Conservation (phyloP, 2,888 invertebrate genomes). For the Ennomos quercinarius region DNA sequence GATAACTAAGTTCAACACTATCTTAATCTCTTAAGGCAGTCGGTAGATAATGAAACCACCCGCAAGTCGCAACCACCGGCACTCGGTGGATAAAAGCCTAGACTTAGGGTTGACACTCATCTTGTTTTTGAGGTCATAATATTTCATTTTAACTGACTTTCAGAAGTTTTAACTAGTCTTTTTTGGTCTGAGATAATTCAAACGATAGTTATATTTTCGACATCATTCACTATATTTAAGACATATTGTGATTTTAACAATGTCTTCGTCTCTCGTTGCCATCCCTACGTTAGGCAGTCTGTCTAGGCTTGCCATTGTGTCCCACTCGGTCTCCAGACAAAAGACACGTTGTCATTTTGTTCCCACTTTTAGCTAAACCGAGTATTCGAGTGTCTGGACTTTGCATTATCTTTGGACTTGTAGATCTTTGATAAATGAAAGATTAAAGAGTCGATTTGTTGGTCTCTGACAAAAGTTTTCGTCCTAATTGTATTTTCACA, state of each 20-base stretch:
- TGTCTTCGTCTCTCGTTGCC: neutral
- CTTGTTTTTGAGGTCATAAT: neutral
- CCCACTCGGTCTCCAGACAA: conserved; percentile 24
- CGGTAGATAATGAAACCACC: conserved; percentile 21
- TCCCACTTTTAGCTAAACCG: conserved; percentile 32
- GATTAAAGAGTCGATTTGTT: conserved; percentile 8
- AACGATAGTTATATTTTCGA: no score
- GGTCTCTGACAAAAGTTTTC: no score
- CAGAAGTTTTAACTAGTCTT: no score
- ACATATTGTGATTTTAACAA: no score
- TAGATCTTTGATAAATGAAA: conserved; percentile 15
- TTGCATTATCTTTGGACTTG: conserved; percentile 31
- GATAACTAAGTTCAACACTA: conserved; percentile 19
- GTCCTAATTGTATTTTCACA: no score
- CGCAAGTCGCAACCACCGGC: conserved; percentile 16
- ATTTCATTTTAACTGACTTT: neutral
- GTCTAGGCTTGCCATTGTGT: conserved; percentile 26
- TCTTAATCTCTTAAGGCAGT: conserved; percentile 25
- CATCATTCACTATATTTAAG: no score
- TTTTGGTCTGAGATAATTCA: no score
- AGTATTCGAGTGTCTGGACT: conserved; percentile 36
- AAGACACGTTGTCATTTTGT: conserved; percentile 35
- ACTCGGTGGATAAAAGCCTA: conserved; percentile 17
- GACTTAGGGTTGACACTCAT: conserved; percentile 14
- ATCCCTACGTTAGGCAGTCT: conserved; percentile 18